Evolutionary conservation across 2,113 vertebrate genomes (phyloP).

Genomic region (Ovis canadensis): DNA sequence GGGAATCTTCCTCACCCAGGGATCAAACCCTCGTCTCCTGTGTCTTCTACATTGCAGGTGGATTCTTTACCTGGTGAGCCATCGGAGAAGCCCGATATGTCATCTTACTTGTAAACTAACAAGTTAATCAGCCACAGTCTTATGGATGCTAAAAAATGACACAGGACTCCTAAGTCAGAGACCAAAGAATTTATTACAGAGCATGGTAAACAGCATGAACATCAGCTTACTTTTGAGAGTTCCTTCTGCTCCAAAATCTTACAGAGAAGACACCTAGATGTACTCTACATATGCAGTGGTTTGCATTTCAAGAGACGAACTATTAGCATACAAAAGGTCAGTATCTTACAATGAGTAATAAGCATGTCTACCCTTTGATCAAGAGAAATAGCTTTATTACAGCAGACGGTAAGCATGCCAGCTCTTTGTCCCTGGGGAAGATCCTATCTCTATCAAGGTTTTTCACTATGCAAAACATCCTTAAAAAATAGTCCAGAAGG

Average conservation of each 20-base stretch:
- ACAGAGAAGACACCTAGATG: background rate
- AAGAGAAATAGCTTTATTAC: background rate
- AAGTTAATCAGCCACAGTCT: background rate
- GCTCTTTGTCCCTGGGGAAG: background rate
- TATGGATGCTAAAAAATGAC: background rate
- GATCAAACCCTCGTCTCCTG: background rate
- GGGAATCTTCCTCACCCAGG: background rate
- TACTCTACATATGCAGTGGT: background rate
- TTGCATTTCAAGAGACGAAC: background rate
- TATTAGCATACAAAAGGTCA: background rate
- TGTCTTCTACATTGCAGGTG: background rate
- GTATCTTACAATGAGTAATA: background rate
- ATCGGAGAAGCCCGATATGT: accelerated
- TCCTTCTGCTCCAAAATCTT: background rate
- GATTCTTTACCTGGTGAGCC: background rate
- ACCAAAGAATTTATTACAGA: background rate
- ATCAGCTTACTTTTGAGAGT: background rate
- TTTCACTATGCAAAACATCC: background rate
- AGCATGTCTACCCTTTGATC: background rate
- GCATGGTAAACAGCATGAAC: background rate
- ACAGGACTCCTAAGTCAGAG: background rate
- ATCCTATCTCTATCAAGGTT: background rate
- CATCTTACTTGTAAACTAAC: background rate
- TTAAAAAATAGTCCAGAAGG: background rate
- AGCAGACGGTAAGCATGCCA: background rate